Conservation (phyloP, 2,113 vertebrate genomes). For the Anolis sagrei region DNA sequence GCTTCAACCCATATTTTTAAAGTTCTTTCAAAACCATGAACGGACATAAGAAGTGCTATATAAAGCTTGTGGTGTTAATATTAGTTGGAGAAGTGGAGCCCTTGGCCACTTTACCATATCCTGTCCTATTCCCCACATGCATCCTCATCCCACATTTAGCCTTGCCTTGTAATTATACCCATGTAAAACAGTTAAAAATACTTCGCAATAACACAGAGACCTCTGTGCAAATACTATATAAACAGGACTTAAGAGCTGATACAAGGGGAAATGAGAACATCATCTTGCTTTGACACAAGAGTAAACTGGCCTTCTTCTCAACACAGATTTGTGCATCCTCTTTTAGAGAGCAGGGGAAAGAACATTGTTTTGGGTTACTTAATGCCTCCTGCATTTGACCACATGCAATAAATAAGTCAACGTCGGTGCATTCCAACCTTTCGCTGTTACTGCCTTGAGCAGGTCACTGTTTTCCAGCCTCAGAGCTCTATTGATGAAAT, state of each 20-base stretch:
- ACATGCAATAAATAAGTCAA: not conserved
- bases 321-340: not conserved
- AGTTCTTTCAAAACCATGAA: constrained; percentile 34
- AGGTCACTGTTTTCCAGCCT: not conserved
- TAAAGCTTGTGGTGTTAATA: constrained; percentile 62
- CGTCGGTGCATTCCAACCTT: not conserved
- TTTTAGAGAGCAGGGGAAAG: not conserved
- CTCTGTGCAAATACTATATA: constrained; percentile 54
- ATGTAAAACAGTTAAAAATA: constrained; percentile 65
- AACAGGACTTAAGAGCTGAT: constrained; percentile 60
- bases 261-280: constrained; percentile 52
- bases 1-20: constrained; percentile 63
- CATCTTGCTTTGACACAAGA: constrained; percentile 68
- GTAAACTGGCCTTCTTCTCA: constrained; percentile 33
- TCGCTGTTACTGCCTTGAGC: not conserved
- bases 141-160: constrained; percentile 37
- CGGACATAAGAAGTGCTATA: constrained; percentile 53
- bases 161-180: constrained; percentile 60
- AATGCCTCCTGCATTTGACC: not conserved
- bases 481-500: constrained; percentile 7
- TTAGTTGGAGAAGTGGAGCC: constrained; percentile 30
- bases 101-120: not conserved
- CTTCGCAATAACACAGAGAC: constrained; percentile 55
- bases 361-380: not conserved
- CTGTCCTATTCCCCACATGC: constrained; percentile 26